A percentile compares a stretch with the other conserved stretches of the same genome.
Evolutionary conservation across 1,140 invertebrate species (phyloP).

Genomic region (Drosophila oshimai): DNA sequence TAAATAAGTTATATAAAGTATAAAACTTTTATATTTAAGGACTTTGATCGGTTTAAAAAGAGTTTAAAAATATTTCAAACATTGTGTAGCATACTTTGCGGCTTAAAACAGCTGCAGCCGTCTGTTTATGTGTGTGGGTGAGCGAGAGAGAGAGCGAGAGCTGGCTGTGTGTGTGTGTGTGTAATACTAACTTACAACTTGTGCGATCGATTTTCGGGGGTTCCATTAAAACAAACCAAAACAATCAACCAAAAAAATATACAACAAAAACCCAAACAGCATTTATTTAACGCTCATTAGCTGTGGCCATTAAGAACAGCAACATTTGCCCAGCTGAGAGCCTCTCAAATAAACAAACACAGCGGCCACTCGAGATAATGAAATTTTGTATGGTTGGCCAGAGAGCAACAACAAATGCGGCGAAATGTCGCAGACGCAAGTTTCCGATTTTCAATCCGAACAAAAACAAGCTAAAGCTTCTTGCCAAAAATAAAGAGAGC

Average conservation of each 20-base stretch:
- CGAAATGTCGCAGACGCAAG: constrained; percentile 31
- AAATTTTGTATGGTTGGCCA: constrained; percentile 49
- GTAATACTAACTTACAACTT: constrained; percentile 35
- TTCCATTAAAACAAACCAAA: constrained; percentile 18
- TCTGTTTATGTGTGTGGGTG: constrained; percentile 3
- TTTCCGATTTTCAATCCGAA: constrained; percentile 13
- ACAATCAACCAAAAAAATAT: neutral
- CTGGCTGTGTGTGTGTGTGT: constrained; percentile 29
- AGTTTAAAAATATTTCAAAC: constrained; percentile 2
- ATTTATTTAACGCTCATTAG: constrained; percentile 3
- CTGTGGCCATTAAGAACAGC: neutral
- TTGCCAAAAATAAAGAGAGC: constrained; percentile 33
- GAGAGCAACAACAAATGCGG: constrained; percentile 45
- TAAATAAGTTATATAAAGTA: neutral
- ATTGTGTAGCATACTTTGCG: constrained; percentile 33
- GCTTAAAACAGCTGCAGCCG: constrained; percentile 58
- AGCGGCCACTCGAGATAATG: constrained; percentile 70
- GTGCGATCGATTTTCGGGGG: constrained; percentile 71
- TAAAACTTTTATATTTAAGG: neutral
- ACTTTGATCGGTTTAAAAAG: neutral
- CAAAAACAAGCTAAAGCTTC: constrained; percentile 42
- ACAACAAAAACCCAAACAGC: neutral
- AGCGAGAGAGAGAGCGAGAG: neutral
- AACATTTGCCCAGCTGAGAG: constrained; percentile 7
- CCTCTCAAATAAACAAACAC: constrained; percentile 72